Conservation (phyloP, 2,797 vertebrate genomes). For the Australoheros facetus region DNA sequence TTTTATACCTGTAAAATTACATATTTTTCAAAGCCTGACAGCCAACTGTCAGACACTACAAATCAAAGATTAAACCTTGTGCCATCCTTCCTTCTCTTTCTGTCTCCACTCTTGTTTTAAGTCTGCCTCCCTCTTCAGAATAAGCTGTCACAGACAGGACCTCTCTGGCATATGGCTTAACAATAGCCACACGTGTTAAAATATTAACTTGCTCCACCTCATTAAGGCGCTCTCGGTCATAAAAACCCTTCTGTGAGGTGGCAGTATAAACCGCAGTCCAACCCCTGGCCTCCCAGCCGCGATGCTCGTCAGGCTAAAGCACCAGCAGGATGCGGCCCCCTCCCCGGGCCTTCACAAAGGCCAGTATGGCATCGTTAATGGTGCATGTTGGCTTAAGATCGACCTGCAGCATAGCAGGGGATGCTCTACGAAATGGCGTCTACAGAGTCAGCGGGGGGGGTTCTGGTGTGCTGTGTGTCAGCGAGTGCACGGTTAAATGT, state of each 20-base stretch:
- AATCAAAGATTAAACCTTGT: not conserved
- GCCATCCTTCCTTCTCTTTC: not conserved
- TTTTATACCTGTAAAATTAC: no score
- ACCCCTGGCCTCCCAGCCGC: constrained; percentile 36
- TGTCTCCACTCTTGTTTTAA: not conserved
- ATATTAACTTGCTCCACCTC: constrained; percentile 79
- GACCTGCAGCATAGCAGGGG: constrained; percentile 60
- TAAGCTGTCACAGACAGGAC: constrained; percentile 10
- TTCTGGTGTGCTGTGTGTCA: constrained; percentile 11
- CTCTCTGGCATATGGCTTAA: constrained; percentile 65
- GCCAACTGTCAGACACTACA: not conserved
- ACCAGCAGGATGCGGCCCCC: constrained; percentile 54
- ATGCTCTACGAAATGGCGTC: constrained; percentile 45
- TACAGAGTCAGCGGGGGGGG: constrained; percentile 27
- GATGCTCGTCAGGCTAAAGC: constrained; percentile 47
- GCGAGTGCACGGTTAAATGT: not conserved
- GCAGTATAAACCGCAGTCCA: constrained; percentile 49
- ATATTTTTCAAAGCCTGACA: not conserved
- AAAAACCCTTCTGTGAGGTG: constrained; percentile 68
- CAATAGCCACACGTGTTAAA: constrained; percentile 74
- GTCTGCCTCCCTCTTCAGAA: not conserved
- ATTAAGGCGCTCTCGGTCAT: constrained; percentile 68
- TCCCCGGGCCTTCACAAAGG: constrained; percentile 56
- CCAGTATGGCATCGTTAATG: constrained; percentile 66
- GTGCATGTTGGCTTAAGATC: constrained; percentile 60